A percentile compares a stretch with the other conserved stretches of the same genome.
Conservation (phyloP, 2,797 vertebrate species). For the Brotogeris chrysoptera region DNA sequence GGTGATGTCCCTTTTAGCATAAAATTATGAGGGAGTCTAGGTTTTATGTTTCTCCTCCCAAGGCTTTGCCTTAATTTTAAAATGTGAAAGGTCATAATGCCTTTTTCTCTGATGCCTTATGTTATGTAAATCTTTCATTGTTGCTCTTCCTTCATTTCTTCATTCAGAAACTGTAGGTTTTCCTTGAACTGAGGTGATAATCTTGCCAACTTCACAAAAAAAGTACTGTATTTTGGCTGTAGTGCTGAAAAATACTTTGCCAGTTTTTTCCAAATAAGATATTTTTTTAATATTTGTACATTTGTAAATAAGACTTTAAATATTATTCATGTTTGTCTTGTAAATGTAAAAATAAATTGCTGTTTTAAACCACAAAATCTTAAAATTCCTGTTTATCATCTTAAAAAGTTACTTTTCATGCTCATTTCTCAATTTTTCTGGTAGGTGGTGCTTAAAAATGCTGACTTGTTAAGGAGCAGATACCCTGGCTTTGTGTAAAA, state of each 20-base stretch:
- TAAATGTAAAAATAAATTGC: slow-evolving; percentile 69
- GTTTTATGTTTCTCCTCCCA: neutral
- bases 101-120: neutral
- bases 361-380: neutral
- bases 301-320: slow-evolving; percentile 67
- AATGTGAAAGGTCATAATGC: neutral
- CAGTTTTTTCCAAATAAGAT: neutral
- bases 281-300: slow-evolving; percentile 50
- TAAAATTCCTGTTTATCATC: neutral
- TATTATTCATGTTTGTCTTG: slow-evolving; percentile 48
- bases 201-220: neutral
- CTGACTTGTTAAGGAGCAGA: neutral
- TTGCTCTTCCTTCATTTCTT: neutral
- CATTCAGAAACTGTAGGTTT: neutral
- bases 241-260: neutral
- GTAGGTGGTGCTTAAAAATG: neutral
- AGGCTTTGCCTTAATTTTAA: slow-evolving; percentile 12
- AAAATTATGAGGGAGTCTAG: neutral
- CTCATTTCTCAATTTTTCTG: neutral
- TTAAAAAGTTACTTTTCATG: neutral
- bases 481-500: neutral
- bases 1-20: neutral
- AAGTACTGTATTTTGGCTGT: neutral
- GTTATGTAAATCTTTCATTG: neutral
- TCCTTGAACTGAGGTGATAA: neutral